Percentiles rank a stretch among this genome's conserved stretches.
Conservation (phyloP, 2,888 invertebrate species). For the Plagodis dolabraria region DNA sequence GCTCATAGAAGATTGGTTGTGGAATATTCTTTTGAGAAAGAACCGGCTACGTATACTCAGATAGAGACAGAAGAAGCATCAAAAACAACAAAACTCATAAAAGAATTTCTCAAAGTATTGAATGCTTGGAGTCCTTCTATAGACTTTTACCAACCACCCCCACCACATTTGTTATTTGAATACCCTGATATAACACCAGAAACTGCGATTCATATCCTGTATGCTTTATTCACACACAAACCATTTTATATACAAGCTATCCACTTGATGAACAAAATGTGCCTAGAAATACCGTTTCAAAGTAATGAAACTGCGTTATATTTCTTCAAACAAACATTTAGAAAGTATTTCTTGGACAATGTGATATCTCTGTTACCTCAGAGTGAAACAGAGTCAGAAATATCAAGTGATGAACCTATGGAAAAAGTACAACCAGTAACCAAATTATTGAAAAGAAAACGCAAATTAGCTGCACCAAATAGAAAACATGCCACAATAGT, state of each 20-base stretch:
- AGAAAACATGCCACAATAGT: conserved; percentile 56
- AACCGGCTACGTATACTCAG: conserved; percentile 58
- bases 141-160: conserved; percentile 90
- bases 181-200: conserved; percentile 91
- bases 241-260: conserved; percentile 93
- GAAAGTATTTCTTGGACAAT: conserved; percentile 57
- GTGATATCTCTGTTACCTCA: conserved; percentile 45
- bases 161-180: conserved; percentile 89
- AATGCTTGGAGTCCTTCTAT: conserved; percentile 82
- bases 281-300: conserved; percentile 93
- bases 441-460: conserved; percentile 64
- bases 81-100: conserved; percentile 76
- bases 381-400: conserved; percentile 75
- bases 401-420: conserved; percentile 72
- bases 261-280: conserved; percentile 98
- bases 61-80: conserved; percentile 64
- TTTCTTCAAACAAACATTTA: conserved; percentile 68
- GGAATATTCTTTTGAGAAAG: conserved; percentile 88
- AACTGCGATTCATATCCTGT: conserved; percentile 91
- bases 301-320: conserved; percentile 61
- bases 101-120: conserved; percentile 75
- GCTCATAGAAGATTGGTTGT: conserved; percentile 88
- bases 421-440: conserved; percentile 47
- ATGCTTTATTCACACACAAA: conserved; percentile 89
- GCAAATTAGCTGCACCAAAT: conserved; percentile 63